phyloP scores from a whole-genome alignment of 2,113 vertebrate genomes.

The Regulus satrapa region DNA sequence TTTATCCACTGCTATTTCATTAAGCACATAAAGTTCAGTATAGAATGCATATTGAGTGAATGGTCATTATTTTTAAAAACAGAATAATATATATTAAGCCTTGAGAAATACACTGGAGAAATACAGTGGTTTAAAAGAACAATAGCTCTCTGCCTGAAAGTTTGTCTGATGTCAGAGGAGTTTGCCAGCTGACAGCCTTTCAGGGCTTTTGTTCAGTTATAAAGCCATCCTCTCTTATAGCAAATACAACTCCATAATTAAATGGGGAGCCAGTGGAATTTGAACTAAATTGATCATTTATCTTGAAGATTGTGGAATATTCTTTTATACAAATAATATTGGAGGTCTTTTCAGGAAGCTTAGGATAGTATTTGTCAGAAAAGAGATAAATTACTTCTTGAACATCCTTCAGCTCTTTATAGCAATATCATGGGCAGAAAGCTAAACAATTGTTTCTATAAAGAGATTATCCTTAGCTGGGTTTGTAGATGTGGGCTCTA shows the following conservation, averaged over 20 bases:
- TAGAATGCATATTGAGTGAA: background rate
- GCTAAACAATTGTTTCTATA: background rate
- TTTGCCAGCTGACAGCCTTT: background rate
- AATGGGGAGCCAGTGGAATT: background rate
- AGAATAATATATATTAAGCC: background rate
- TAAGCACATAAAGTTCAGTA: background rate
- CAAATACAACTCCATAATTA: background rate
- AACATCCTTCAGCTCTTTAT: background rate
- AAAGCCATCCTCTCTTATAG: fast-evolving
- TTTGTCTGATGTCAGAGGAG: background rate
- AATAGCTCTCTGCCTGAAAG: background rate
- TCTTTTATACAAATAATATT: background rate
- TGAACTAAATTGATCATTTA: background rate
- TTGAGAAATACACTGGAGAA: background rate
- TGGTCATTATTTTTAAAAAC: background rate
- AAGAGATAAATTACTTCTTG: background rate
- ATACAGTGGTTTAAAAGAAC: background rate
- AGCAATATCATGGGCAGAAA: background rate
- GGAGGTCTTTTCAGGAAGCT: background rate
- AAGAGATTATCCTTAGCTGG: background rate
- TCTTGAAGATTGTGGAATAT: background rate
- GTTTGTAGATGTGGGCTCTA: background rate
- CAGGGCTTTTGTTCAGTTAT: background rate
- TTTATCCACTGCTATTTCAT: background rate
- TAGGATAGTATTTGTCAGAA: background rate